phyloP scores from a whole-genome alignment of 2,888 invertebrate species.

The Himalopsyche anomala region DNA sequence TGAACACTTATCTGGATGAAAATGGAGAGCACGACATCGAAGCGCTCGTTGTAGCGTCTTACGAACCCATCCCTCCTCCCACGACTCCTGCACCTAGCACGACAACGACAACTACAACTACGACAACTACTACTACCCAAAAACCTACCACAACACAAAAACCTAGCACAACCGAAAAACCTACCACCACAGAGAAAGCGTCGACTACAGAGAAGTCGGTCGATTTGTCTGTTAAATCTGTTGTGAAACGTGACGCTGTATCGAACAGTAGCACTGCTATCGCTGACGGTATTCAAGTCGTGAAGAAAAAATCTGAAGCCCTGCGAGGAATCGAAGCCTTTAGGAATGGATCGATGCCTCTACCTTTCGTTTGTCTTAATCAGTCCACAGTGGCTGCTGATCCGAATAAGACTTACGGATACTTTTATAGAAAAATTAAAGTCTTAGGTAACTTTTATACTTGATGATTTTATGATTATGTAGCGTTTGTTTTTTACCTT shows the following conservation, averaged over 20 bases:
- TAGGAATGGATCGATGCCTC: slow-evolving; percentile 62
- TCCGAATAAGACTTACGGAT: slow-evolving; percentile 83
- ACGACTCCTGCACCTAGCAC: slow-evolving; percentile 74
- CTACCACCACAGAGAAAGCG: slow-evolving; percentile 64
- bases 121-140: slow-evolving; percentile 72
- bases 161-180: slow-evolving; percentile 67
- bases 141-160: slow-evolving; percentile 68
- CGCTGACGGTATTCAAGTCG: slow-evolving; percentile 28
- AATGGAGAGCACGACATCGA: slow-evolving; percentile 81
- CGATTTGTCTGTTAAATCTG: neutral
- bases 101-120: slow-evolving; percentile 73
- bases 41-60: slow-evolving; percentile 84
- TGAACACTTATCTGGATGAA: slow-evolving; percentile 80
- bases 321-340: slow-evolving; percentile 54
- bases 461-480: neutral
- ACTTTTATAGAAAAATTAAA: slow-evolving; percentile 80
- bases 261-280: slow-evolving; percentile 60
- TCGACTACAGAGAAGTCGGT: neutral
- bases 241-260: slow-evolving; percentile 45
- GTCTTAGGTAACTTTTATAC: slow-evolving; percentile 79
- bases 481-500: too few species aligned
- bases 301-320: slow-evolving; percentile 15
- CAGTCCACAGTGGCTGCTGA: slow-evolving; percentile 80
- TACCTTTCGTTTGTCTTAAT: slow-evolving; percentile 77
- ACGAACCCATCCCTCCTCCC: slow-evolving; percentile 78